Conservation (phyloP, 2,888 invertebrate species). For the Metopia argyrocephala region DNA sequence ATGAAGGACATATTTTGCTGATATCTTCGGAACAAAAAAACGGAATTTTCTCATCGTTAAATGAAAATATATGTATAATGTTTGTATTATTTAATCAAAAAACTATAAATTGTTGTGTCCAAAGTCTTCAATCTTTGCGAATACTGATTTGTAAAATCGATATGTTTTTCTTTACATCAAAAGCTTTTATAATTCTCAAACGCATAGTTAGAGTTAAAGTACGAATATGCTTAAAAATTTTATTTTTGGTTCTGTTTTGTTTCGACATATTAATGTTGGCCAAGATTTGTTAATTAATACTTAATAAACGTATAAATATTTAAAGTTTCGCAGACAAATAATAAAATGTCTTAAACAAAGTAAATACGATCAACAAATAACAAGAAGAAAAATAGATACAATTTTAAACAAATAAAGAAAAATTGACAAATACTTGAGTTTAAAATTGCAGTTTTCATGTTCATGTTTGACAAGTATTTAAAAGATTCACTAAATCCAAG, state of each 20-base stretch:
- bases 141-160: no score
- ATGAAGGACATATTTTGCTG: no score
- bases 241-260: background rate
- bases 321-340: constrained; percentile 10
- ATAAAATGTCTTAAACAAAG: background rate
- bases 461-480: background rate
- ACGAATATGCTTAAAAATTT: background rate
- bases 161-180: no score
- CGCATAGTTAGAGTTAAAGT: no score
- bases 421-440: background rate
- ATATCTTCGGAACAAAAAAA: no score
- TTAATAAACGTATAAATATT: background rate
- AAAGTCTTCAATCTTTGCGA: no score
- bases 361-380: constrained; percentile 21
- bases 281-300: constrained; percentile 32
- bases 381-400: background rate
- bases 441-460: background rate
- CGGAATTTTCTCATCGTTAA: no score
- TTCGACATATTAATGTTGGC: background rate
- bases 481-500: background rate
- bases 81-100: no score
- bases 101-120: no score
- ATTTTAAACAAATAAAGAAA: constrained; percentile 5
- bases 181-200: no score
- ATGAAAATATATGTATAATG: no score